A percentile compares a stretch with the other conserved stretches of the same genome.
phyloP scores from a whole-genome alignment of 2,888 invertebrate species.

The Gibbula magus region DNA sequence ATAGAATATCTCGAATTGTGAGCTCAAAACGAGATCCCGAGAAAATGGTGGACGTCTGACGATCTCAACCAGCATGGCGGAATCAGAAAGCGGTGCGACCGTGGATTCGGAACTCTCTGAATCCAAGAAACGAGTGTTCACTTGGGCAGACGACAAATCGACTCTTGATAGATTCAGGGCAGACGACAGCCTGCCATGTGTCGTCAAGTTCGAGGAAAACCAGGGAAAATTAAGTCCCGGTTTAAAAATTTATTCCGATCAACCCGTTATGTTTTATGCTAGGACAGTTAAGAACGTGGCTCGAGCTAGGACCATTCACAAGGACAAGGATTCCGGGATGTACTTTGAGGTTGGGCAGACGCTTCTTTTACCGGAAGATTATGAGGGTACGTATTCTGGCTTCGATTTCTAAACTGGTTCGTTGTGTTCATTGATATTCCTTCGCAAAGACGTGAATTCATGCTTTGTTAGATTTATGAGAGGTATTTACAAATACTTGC shows the following conservation, averaged over 20 bases:
- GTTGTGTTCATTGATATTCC: too few species aligned
- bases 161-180: slow-evolving; percentile 34
- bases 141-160: slow-evolving; percentile 43
- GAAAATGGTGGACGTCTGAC: background rate
- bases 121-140: slow-evolving; percentile 26
- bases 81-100: background rate
- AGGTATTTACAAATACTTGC: too few species aligned
- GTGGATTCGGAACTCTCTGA: background rate
- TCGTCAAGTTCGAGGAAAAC: slow-evolving; percentile 40
- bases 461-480: too few species aligned
- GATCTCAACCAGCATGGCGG: slow-evolving; percentile 2
- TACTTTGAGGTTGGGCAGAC: slow-evolving; percentile 68
- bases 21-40: background rate
- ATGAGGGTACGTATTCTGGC: slow-evolving; percentile 41
- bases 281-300: slow-evolving; percentile 48
- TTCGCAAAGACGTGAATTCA: too few species aligned
- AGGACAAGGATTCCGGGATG: slow-evolving; percentile 53
- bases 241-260: slow-evolving; percentile 53
- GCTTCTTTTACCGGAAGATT: slow-evolving; percentile 56
- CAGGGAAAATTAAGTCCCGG: slow-evolving; percentile 42
- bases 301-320: slow-evolving; percentile 60
- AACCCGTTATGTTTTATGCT: slow-evolving; percentile 55
- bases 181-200: slow-evolving; percentile 42
- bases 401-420: background rate
- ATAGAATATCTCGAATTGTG: background rate